These are phyloP conservation scores for Empis livida DNA, from an alignment of 2,888 invertebrate genomes.

Conservation along the genomic window DNA sequence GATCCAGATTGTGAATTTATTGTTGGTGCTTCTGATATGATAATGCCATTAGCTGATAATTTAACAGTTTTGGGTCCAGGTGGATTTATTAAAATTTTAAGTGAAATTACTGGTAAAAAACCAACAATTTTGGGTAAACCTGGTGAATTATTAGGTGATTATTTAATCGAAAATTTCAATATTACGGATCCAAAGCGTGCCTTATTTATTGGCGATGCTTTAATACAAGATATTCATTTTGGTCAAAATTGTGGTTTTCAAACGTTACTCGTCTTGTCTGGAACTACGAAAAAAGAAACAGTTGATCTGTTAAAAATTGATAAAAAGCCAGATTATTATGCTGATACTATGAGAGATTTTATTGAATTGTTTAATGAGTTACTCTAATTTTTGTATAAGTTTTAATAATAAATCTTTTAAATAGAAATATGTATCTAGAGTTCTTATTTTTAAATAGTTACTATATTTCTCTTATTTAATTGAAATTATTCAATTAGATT, in stretches of 20 bases:
- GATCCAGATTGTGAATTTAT: slow-evolving; percentile 34
- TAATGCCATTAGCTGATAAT: slow-evolving; percentile 15
- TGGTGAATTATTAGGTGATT: slow-evolving; percentile 27
- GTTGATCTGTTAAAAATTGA: slow-evolving; percentile 15
- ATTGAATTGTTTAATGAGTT: slow-evolving; percentile 18
- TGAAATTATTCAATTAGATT: too few species aligned
- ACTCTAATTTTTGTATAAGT: too few species aligned
- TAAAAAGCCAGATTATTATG: slow-evolving; percentile 26
- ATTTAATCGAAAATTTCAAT: slow-evolving; percentile 23
- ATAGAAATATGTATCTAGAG: too few species aligned
- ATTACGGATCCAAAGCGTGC: slow-evolving; percentile 49
- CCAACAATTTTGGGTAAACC: slow-evolving; percentile 38
- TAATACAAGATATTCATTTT: slow-evolving; percentile 66
- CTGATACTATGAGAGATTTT: slow-evolving; percentile 27
- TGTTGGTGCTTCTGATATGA: slow-evolving; percentile 30
- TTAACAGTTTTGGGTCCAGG: slow-evolving; percentile 15
- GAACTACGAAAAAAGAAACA: slow-evolving; percentile 20
- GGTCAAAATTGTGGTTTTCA: slow-evolving; percentile 56
- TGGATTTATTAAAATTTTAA: slow-evolving; percentile 20
- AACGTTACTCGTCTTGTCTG: slow-evolving; percentile 60
- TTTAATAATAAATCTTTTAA: too few species aligned
- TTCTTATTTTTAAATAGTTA: too few species aligned
- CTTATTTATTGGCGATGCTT: slow-evolving; percentile 77
- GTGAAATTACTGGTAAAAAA: slow-evolving; percentile 24
- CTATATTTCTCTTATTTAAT: too few species aligned